A percentile compares a stretch with the other conserved stretches of the same genome.
phyloP scores from a whole-genome alignment of 2,888 invertebrate genomes.

The Syrista parreyssii region DNA sequence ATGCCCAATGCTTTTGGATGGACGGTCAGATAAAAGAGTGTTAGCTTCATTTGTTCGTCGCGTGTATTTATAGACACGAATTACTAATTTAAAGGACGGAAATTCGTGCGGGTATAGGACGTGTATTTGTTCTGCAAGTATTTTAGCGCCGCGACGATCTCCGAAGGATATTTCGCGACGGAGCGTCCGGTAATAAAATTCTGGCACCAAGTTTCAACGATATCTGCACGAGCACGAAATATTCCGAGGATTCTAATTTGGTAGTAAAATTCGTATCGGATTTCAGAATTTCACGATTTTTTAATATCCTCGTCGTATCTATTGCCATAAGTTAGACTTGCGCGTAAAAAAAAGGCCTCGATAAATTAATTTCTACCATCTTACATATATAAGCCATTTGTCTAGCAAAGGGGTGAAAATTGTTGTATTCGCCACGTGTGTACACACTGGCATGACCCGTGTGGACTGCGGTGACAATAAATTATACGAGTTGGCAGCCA shows the following conservation, averaged over 20 bases:
- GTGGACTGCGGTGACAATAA: neutral
- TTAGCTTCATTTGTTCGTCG: too few species aligned
- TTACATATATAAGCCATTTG: neutral
- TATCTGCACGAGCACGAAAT: neutral
- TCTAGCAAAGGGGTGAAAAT: neutral
- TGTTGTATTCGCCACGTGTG: neutral
- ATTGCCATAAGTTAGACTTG: neutral
- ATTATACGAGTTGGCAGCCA: neutral
- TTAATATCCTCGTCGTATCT: neutral
- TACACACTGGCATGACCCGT: neutral
- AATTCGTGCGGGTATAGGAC: neutral
- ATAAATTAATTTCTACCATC: neutral
- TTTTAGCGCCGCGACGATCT: neutral
- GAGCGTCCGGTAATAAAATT: neutral
- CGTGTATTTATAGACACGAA: neutral
- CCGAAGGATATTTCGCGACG: neutral
- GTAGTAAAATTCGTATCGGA: neutral
- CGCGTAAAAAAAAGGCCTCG: neutral
- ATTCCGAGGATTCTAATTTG: neutral
- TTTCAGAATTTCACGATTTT: neutral
- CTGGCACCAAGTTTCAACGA: neutral
- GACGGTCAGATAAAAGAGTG: too few species aligned
- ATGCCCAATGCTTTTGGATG: too few species aligned
- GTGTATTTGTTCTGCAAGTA: neutral
- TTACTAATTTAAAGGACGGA: neutral